Evolutionary conservation across 2,113 vertebrate genomes (phyloP).

Genomic region (Dasypus novemcinctus): DNA sequence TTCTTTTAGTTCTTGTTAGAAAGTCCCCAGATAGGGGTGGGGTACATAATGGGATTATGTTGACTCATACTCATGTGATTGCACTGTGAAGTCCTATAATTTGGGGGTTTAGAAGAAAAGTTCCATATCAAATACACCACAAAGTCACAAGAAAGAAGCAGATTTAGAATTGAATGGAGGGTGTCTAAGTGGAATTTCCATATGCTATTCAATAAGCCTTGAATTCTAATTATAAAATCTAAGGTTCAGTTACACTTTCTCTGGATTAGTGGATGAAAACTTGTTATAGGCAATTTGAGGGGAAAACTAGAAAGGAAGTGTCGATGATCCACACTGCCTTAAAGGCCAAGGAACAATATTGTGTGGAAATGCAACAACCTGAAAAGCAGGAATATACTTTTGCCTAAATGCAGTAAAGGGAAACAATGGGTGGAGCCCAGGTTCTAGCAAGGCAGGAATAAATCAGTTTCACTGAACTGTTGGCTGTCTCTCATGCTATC

Average conservation of each 20-base stretch:
- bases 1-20: slow-evolving; percentile 83
- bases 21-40: slow-evolving; percentile 75
- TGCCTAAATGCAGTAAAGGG: not conserved
- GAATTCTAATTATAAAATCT: not conserved
- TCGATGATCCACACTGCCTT: not conserved
- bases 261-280: not conserved
- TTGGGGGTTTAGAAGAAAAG: slow-evolving; percentile 45
- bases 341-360: not conserved
- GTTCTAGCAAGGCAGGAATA: not conserved
- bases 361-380: not conserved
- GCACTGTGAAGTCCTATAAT: slow-evolving; percentile 48
- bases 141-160: slow-evolving; percentile 39
- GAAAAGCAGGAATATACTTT: not conserved
- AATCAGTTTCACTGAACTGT: not conserved
- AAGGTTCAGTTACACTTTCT: not conserved
- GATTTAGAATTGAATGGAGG: slow-evolving; percentile 34
- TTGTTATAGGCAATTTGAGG: not conserved
- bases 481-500: not conserved
- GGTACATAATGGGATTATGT: slow-evolving; percentile 66
- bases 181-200: slow-evolving; percentile 19
- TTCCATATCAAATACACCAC: slow-evolving; percentile 50
- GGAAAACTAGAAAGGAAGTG: not conserved
- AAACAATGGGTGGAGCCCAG: not conserved
- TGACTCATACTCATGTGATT: slow-evolving; percentile 78
- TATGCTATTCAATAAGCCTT: not conserved